These are phyloP conservation scores for Parasteatoda tepidariorum DNA, from an alignment of 1,140 invertebrate genomes.

Conservation along the genomic window DNA sequence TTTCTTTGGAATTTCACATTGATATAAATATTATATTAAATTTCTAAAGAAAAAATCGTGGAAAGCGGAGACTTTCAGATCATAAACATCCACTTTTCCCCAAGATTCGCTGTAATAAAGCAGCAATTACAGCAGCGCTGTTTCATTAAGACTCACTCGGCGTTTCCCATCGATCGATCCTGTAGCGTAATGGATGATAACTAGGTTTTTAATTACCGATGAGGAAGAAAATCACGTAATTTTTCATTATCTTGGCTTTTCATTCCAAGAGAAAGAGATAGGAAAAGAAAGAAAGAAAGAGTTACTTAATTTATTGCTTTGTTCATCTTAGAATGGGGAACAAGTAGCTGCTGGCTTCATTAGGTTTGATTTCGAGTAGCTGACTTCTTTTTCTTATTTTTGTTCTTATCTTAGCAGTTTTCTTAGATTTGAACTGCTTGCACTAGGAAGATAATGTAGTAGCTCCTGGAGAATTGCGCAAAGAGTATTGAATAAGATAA, in stretches of 20 bases:
- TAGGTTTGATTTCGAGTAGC: neutral
- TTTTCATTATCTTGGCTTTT: conserved; percentile 36
- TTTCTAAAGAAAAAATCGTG: no score
- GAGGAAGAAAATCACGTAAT: conserved; percentile 27
- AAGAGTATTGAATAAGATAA: no score
- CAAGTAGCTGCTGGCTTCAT: conserved; percentile 8
- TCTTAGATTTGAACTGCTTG: no score
- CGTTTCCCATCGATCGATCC: neutral
- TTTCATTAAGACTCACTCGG: conserved; percentile 5
- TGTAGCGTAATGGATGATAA: conserved; percentile 18
- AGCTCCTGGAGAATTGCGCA: no score
- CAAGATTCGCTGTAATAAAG: conserved; percentile 14
- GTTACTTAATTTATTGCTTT: conserved; percentile 36
- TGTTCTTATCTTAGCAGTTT: no score
- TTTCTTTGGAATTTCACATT: no score
- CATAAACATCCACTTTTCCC: no score
- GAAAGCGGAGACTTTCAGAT: no score
- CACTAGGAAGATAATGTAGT: no score
- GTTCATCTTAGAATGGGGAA: neutral
- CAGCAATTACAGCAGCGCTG: conserved; percentile 10
- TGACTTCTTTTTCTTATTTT: neutral
- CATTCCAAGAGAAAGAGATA: neutral
- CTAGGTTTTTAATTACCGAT: conserved; percentile 43
- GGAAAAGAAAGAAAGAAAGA: no score
- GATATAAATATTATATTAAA: no score